A percentile compares a stretch with the other conserved stretches of the same genome.
phyloP scores from a whole-genome alignment of 2,113 vertebrate species.

The Corynorhinus townsendii region DNA sequence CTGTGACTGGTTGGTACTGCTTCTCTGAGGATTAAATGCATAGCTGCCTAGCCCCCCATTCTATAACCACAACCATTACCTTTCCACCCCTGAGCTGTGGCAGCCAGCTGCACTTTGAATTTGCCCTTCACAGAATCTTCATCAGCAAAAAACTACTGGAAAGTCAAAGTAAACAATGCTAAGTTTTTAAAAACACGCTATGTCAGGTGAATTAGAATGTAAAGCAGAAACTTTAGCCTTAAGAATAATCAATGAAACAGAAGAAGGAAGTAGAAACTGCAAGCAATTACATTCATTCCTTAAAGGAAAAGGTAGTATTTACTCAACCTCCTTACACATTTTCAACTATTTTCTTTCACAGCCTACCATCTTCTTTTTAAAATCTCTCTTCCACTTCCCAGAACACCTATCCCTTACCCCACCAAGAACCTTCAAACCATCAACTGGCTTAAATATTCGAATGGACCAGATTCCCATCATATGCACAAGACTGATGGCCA shows the following conservation, averaged over 20 bases:
- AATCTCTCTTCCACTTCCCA: conserved; percentile 5
- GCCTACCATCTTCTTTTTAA: background rate
- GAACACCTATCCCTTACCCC: background rate
- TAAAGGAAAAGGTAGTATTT: conserved; percentile 8
- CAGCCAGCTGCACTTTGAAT: background rate
- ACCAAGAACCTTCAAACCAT: background rate
- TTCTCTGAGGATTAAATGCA: background rate
- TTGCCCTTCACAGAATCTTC: conserved; percentile 47
- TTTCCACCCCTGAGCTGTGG: background rate
- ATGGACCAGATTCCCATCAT: background rate
- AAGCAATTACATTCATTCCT: conserved; percentile 6
- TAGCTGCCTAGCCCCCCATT: background rate
- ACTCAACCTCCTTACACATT: background rate
- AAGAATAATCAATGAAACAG: conserved; percentile 56
- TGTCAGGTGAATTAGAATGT: conserved; percentile 44
- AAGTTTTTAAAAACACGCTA: conserved; percentile 32
- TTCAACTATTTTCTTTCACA: background rate
- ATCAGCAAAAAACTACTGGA: conserved; percentile 62
- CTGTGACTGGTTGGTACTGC: background rate
- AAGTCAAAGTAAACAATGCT: conserved; percentile 54
- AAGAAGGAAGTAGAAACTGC: conserved; percentile 27
- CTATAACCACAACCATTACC: background rate
- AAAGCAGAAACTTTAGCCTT: conserved; percentile 47
- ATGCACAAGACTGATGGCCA: background rate
- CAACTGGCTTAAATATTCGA: background rate